phyloP scores from a whole-genome alignment of 2,888 invertebrate genomes.

The Papilio demoleus region DNA sequence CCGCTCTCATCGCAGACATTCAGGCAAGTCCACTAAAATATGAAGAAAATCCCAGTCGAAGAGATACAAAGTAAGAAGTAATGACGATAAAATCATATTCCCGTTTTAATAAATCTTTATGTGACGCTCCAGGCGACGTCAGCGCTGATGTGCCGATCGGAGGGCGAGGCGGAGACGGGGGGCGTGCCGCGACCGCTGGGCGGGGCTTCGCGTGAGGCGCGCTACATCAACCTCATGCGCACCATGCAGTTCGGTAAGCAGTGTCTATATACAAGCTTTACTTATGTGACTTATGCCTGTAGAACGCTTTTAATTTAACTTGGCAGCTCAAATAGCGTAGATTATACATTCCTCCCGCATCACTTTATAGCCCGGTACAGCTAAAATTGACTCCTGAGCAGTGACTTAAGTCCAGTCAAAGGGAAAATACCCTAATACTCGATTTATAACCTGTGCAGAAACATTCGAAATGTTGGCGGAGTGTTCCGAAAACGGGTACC shows the following conservation, averaged over 20 bases:
- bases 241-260: conserved; percentile 92
- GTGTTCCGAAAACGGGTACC: conserved; percentile 87
- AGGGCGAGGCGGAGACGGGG: conserved; percentile 66
- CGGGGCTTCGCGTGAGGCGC: conserved; percentile 73
- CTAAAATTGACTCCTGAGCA: too few species aligned
- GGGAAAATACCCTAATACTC: too few species aligned
- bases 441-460: conserved; percentile 79
- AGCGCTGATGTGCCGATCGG: conserved; percentile 71
- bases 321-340: too few species aligned
- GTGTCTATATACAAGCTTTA: conserved; percentile 18
- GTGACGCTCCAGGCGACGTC: conserved; percentile 66
- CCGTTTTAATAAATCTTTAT: not conserved
- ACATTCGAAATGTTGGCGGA: conserved; percentile 96
- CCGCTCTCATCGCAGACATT: conserved; percentile 94
- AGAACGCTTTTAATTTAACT: too few species aligned
- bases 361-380: too few species aligned
- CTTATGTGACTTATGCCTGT: not conserved
- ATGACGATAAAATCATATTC: not conserved
- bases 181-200: conserved; percentile 65
- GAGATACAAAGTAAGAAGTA: too few species aligned
- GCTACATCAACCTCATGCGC: conserved; percentile 94
- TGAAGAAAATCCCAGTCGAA: too few species aligned
- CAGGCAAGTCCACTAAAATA: conserved; percentile 76
- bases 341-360: too few species aligned
- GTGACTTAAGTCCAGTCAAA: too few species aligned